Evolutionary conservation across 2,888 invertebrate genomes (phyloP).

Genomic region (Megastigmus dorsalis): DNA sequence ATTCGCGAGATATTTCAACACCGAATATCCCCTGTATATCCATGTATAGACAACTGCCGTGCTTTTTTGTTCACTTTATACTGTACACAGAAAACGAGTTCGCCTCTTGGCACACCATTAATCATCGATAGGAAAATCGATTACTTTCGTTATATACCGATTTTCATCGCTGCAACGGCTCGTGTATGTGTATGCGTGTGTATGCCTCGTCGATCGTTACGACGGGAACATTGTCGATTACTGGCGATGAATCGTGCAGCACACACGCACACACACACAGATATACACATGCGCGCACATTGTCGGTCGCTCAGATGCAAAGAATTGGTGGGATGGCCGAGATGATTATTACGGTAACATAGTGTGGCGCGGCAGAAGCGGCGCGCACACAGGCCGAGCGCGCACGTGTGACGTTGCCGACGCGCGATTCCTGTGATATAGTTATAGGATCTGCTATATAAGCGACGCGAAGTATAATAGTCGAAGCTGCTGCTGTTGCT

Average conservation of each 20-base stretch:
- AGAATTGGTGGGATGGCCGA: conserved; percentile 4
- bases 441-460: background rate
- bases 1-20: no score
- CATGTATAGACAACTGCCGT: no score
- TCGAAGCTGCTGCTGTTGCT: background rate
- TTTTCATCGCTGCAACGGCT: conserved; percentile 2
- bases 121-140: conserved; percentile 23
- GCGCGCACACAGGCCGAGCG: background rate
- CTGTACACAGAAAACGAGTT: no score
- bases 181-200: background rate
- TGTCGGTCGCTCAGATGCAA: conserved; percentile 4
- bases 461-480: background rate
- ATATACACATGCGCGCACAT: no score
- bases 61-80: no score
- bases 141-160: background rate
- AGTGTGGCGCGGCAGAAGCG: no score
- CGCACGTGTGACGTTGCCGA: conserved; percentile 12
- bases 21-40: no score
- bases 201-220: no score
- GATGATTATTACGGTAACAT: conserved; percentile 42
- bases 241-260: conserved; percentile 15
- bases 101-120: background rate
- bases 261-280: no score
- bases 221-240: conserved; percentile 1
- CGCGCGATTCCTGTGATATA: background rate